These are phyloP conservation scores for Lepidonotus clava DNA, from an alignment of 2,888 invertebrate genomes.

Conservation along the genomic window DNA sequence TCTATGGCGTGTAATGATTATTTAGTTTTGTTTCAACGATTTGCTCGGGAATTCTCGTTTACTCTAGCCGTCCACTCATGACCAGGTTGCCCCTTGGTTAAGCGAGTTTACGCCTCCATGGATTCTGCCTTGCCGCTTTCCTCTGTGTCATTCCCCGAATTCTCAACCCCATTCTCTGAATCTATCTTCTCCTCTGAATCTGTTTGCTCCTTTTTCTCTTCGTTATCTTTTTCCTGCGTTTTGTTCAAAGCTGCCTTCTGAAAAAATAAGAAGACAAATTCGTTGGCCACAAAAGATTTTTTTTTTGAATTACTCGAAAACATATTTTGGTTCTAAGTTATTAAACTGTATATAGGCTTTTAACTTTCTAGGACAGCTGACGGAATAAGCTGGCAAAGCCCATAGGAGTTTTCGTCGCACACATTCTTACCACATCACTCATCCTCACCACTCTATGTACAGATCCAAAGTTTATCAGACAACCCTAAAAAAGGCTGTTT, in stretches of 20 bases:
- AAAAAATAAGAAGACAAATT: neutral
- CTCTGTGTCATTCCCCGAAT: neutral
- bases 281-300: neutral
- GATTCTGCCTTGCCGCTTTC: slow-evolving; percentile 2
- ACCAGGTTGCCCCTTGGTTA: neutral
- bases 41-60: neutral
- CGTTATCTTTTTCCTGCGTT: neutral
- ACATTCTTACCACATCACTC: neutral
- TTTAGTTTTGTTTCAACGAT: neutral
- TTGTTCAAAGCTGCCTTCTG: slow-evolving; percentile 37
- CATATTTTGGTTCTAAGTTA: neutral
- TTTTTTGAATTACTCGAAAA: neutral
- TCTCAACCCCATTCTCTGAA: slow-evolving; percentile 42
- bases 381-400: neutral
- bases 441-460: neutral
- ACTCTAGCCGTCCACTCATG: neutral
- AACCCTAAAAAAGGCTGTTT: neutral
- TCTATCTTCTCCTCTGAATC: neutral
- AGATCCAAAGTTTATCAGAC: neutral
- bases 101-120: slow-evolving; percentile 17
- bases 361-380: neutral
- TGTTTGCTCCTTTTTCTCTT: neutral
- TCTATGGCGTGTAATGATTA: neutral
- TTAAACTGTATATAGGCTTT: neutral
- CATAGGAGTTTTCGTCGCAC: neutral